Percentiles rank a stretch among this genome's conserved stretches.
Evolutionary conservation across 2,797 vertebrate species (phyloP).

Genomic region (Arnoldichthys spilopterus): DNA sequence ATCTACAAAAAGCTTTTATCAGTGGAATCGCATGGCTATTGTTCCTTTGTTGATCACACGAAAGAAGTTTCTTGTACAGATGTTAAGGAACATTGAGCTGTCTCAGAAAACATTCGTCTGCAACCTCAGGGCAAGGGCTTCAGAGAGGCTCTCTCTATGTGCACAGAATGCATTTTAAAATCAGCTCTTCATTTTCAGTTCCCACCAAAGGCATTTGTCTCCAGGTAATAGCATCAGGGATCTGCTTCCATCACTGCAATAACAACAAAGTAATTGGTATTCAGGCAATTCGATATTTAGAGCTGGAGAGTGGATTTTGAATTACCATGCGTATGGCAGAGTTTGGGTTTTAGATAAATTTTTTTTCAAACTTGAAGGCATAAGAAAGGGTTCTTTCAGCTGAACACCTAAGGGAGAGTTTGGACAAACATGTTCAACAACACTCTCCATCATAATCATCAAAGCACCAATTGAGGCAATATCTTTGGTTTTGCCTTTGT

Average conservation of each 20-base stretch:
- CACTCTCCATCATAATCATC: not conserved
- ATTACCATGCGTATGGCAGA: conserved; percentile 8
- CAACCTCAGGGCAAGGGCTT: conserved; percentile 36
- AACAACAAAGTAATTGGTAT: conserved; percentile 46
- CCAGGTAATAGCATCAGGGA: conserved; percentile 35
- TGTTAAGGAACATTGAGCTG: conserved; percentile 26
- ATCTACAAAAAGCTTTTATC: conserved; percentile 27
- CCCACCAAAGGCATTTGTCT: conserved; percentile 26
- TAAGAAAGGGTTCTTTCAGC: not conserved
- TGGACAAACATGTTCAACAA: not conserved
- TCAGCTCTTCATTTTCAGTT: conserved; percentile 29
- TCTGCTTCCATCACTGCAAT: conserved; percentile 33
- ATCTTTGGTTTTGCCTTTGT: not conserved
- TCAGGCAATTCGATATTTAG: conserved; percentile 34
- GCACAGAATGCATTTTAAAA: conserved; percentile 33
- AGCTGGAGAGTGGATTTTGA: conserved; percentile 40
- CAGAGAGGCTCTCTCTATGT: conserved; percentile 6
- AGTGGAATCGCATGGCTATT: conserved; percentile 40
- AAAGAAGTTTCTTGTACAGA: conserved; percentile 24
- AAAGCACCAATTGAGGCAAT: not conserved
- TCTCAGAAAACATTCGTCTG: conserved; percentile 6
- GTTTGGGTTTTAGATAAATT: not conserved
- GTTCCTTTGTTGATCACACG: conserved; percentile 30
- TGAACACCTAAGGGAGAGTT: not conserved
- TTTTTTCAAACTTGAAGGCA: not conserved